phyloP scores from a whole-genome alignment of 2,113 vertebrate genomes.

The Pteruthius melanotis region DNA sequence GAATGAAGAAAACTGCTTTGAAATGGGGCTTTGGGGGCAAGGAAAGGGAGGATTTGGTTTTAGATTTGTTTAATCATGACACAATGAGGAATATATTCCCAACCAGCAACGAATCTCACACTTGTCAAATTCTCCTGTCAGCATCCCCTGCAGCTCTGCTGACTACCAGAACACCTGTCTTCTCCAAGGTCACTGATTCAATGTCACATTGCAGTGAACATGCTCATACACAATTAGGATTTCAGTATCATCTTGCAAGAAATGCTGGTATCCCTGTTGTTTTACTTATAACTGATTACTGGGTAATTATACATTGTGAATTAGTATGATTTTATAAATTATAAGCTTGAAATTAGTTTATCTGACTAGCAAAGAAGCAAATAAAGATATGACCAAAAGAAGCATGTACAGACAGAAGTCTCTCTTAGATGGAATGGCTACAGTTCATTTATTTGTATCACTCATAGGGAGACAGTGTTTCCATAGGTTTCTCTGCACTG shows the following conservation, averaged over 20 bases:
- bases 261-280: neutral
- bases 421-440: neutral
- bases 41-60: neutral
- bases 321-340: neutral
- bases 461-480: neutral
- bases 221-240: neutral
- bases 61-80: neutral
- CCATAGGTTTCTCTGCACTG: neutral
- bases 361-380: neutral
- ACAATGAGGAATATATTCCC: neutral
- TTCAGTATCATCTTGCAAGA: neutral
- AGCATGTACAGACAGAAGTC: neutral
- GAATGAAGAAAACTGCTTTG: neutral
- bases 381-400: neutral
- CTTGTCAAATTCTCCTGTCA: conserved; percentile 15
- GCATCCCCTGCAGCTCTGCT: neutral
- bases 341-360: neutral
- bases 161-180: conserved; percentile 1
- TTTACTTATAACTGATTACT: neutral
- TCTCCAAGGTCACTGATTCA: conserved; percentile 7
- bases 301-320: neutral
- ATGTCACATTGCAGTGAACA: neutral
- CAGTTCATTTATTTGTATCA: neutral
- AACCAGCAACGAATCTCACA: neutral
- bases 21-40: neutral